A percentile compares a stretch with the other conserved stretches of the same genome.
Evolutionary conservation across 2,797 vertebrate species (phyloP).

Genomic region (Enteromius paludinosus): DNA sequence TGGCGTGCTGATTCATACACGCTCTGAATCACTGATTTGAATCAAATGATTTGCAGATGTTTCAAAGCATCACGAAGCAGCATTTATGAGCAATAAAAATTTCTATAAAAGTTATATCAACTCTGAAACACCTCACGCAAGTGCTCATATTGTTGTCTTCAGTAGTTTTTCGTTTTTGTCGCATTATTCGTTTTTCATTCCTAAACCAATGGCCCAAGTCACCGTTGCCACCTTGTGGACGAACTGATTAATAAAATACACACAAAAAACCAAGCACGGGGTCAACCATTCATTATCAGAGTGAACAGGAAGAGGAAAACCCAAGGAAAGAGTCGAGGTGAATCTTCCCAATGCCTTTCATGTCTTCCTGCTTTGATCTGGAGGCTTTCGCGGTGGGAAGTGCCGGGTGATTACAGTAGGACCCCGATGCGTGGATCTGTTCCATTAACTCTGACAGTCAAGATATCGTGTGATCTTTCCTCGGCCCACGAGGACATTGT

Average conservation of each 20-base stretch:
- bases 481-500: conserved; percentile 58
- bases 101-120: not conserved
- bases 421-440: conserved; percentile 51
- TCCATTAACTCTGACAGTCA: conserved; percentile 54
- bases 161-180: not conserved
- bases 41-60: not conserved
- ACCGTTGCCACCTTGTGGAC: not conserved
- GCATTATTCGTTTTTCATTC: not conserved
- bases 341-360: conserved; percentile 75
- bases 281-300: conserved; percentile 29
- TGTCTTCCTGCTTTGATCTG: conserved; percentile 75
- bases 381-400: conserved; percentile 60
- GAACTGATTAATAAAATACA: not conserved
- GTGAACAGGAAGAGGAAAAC: conserved; percentile 50
- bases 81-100: not conserved
- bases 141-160: not conserved
- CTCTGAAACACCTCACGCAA: not conserved
- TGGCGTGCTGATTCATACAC: not conserved
- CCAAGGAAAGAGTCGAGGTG: conserved; percentile 54
- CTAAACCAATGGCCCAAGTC: not conserved
- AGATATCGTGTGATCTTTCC: conserved; percentile 61
- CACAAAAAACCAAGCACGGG: not conserved
- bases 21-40: not conserved
- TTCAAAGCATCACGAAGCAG: not conserved
- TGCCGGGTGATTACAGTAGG: conserved; percentile 50